Evolutionary conservation across 2,797 vertebrate species (phyloP).

Genomic region (Sebastes matsubarae): DNA sequence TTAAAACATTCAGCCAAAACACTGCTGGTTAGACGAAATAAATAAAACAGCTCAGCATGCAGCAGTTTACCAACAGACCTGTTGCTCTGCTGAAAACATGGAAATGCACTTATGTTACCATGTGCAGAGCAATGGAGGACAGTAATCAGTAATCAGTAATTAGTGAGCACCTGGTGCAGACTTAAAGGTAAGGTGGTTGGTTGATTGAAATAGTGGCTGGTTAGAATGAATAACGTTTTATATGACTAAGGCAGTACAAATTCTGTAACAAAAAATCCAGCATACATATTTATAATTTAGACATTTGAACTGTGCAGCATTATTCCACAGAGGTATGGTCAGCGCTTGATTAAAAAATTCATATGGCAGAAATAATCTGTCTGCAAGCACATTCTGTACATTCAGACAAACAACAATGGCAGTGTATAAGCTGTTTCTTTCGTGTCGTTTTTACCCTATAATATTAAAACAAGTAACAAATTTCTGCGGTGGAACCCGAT

Average conservation of each 20-base stretch:
- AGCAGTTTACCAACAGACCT: not conserved
- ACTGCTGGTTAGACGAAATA: not conserved
- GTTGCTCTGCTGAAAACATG: no score
- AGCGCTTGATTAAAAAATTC: constrained; percentile 8
- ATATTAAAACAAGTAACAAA: constrained; percentile 45
- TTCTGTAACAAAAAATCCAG: not conserved
- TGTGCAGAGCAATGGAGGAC: not conserved
- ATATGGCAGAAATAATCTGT: not conserved
- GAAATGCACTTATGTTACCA: not conserved
- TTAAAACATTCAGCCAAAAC: not conserved
- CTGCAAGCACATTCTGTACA: not conserved
- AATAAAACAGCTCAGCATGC: not conserved
- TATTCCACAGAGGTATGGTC: not conserved
- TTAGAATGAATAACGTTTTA: not conserved
- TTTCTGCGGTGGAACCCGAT: constrained; percentile 28
- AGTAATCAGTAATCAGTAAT: no score
- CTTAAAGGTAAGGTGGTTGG: not conserved
- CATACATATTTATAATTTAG: not conserved
- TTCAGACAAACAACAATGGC: not conserved
- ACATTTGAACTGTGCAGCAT: not conserved
- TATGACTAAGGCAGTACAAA: not conserved
- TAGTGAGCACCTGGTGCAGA: not conserved
- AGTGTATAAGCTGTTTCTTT: not conserved
- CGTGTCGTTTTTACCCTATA: not conserved
- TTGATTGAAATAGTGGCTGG: not conserved